phyloP scores from a whole-genome alignment of 2,797 vertebrate species.

The Neopelma chrysocephalum region DNA sequence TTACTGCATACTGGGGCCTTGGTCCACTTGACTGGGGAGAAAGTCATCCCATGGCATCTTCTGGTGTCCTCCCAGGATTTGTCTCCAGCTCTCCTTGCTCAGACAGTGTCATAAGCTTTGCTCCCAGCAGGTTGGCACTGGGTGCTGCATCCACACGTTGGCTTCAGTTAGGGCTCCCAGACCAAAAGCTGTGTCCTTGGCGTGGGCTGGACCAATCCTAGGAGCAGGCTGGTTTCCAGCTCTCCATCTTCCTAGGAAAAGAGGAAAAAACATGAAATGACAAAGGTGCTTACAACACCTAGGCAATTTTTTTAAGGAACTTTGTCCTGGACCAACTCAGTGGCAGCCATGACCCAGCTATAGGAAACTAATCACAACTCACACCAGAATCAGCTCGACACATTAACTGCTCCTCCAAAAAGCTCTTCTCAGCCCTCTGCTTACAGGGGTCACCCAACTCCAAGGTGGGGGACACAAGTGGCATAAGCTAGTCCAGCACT shows the following conservation, averaged over 20 bases:
- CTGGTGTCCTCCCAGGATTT: background rate
- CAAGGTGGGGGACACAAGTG: background rate
- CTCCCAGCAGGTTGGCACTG: background rate
- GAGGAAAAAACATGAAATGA: background rate
- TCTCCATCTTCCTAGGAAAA: background rate
- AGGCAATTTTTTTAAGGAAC: background rate
- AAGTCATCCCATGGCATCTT: background rate
- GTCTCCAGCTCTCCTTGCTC: background rate
- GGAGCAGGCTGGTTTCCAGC: background rate
- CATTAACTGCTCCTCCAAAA: background rate
- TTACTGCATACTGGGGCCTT: background rate
- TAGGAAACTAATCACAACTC: background rate
- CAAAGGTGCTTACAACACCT: background rate
- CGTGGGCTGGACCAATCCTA: background rate
- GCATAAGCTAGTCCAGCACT: background rate
- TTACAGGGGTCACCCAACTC: background rate
- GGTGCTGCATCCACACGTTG: background rate
- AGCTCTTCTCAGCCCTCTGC: background rate
- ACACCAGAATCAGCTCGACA: background rate
- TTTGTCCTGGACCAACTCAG: background rate
- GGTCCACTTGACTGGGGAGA: background rate
- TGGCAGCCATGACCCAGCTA: background rate
- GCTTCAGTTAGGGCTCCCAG: background rate
- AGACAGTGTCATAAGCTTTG: background rate
- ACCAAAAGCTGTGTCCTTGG: background rate